Conservation (phyloP, 1,140 invertebrate species). For the Protaetia brevitarsis region DNA sequence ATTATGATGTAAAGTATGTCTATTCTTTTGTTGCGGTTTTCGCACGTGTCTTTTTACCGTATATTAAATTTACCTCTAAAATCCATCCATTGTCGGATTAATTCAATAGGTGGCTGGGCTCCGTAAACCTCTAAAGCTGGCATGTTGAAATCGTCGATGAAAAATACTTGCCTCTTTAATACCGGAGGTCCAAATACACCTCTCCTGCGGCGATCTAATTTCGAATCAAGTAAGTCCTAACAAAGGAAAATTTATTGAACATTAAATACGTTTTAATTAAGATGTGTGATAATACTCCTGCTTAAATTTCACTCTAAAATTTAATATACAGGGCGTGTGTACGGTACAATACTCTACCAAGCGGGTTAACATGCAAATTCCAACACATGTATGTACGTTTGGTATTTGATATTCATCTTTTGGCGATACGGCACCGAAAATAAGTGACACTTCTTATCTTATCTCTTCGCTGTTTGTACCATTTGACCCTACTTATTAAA, state of each 20-base stretch:
- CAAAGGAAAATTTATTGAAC: constrained; percentile 21
- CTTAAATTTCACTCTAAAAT: too few relatives aligned
- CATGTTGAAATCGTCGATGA: constrained; percentile 75
- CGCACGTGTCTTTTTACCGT: neutral
- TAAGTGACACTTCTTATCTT: too few relatives aligned
- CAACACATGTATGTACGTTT: too few relatives aligned
- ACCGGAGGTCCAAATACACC: constrained; percentile 65
- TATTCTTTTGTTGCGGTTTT: neutral
- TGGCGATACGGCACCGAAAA: too few relatives aligned
- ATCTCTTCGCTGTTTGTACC: too few relatives aligned
- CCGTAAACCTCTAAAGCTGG: constrained; percentile 64
- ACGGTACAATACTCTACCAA: too few relatives aligned
- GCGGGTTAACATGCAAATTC: too few relatives aligned
- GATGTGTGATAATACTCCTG: too few relatives aligned
- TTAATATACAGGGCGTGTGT: too few relatives aligned
- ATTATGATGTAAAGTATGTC: neutral
- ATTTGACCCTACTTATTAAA: too few relatives aligned
- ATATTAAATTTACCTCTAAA: constrained; percentile 52
- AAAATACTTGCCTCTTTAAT: constrained; percentile 62
- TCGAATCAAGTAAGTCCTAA: constrained; percentile 75
- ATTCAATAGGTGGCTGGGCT: constrained; percentile 69
- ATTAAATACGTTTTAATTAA: neutral
- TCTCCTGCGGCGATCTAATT: constrained; percentile 66
- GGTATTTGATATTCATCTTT: too few relatives aligned
- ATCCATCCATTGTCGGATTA: constrained; percentile 68